Conservation (phyloP, 2,888 invertebrate genomes). For the Mactromeris polynyma region DNA sequence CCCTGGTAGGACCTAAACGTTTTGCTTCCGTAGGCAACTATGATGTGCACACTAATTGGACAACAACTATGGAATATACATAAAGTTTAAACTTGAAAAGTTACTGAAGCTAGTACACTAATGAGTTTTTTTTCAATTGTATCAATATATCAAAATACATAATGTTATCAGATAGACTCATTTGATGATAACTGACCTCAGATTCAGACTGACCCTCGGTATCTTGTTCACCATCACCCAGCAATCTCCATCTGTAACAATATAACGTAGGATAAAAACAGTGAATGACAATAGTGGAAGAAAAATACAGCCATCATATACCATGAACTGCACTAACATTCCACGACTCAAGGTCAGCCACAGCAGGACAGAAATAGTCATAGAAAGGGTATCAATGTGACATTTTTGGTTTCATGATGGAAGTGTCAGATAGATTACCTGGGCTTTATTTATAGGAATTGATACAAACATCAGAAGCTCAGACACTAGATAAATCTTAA, state of each 20-base stretch:
- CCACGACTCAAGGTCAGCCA: not conserved
- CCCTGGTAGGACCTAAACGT: too few species aligned
- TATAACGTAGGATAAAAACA: not conserved
- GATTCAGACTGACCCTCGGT: not conserved
- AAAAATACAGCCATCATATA: not conserved
- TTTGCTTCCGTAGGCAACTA: too few species aligned
- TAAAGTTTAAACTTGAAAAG: too few species aligned
- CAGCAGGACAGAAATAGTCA: not conserved
- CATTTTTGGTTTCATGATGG: not conserved
- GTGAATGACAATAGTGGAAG: not conserved
- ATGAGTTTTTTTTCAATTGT: too few species aligned
- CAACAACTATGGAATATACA: too few species aligned
- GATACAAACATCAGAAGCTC: not conserved
- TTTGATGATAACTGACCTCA: not conserved
- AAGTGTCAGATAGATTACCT: not conserved
- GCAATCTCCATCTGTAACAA: conserved; percentile 9
- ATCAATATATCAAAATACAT: too few species aligned
- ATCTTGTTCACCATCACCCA: not conserved
- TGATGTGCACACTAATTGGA: too few species aligned
- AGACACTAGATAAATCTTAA: too few species aligned
- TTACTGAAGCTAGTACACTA: too few species aligned
- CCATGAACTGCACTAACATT: not conserved
- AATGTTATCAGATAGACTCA: too few species aligned
- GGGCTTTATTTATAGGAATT: not conserved
- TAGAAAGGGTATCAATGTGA: not conserved